Evolutionary conservation across 2,797 vertebrate species (phyloP).

Genomic region (Coluber constrictor): DNA sequence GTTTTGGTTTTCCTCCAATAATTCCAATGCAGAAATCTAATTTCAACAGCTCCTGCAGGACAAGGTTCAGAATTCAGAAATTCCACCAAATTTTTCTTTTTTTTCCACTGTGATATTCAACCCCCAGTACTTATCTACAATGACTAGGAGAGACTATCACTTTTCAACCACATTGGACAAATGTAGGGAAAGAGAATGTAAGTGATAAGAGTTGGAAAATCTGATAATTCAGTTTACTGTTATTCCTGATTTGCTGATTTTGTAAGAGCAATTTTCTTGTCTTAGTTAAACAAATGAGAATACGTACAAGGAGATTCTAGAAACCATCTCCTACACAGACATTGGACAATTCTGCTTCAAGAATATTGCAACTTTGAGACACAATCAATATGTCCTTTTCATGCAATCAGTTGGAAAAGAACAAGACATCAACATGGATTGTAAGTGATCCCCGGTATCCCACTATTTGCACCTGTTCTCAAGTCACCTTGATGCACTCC

Average conservation of each 20-base stretch:
- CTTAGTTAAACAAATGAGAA: not conserved
- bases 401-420: too few relatives aligned
- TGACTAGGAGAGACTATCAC: not conserved
- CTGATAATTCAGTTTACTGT: not conserved
- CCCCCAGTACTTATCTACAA: not conserved
- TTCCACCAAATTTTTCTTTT: not conserved
- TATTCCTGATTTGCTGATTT: not conserved
- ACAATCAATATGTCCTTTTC: not conserved
- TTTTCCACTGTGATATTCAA: not conserved
- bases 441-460: not conserved
- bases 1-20: constrained; percentile 90
- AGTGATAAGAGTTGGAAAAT: not conserved
- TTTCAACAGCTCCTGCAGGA: constrained; percentile 80
- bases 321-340: not conserved
- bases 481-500: constrained; percentile 85
- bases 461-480: too few relatives aligned
- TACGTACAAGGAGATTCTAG: not conserved
- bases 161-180: not conserved
- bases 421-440: too few relatives aligned
- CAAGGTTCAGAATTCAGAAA: constrained; percentile 18
- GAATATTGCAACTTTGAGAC: not conserved
- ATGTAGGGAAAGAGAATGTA: not conserved
- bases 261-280: not conserved
- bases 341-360: not conserved
- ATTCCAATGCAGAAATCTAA: constrained; percentile 88